phyloP scores from a whole-genome alignment of 2,797 vertebrate genomes.

The Oryzias dopingdopingensis region DNA sequence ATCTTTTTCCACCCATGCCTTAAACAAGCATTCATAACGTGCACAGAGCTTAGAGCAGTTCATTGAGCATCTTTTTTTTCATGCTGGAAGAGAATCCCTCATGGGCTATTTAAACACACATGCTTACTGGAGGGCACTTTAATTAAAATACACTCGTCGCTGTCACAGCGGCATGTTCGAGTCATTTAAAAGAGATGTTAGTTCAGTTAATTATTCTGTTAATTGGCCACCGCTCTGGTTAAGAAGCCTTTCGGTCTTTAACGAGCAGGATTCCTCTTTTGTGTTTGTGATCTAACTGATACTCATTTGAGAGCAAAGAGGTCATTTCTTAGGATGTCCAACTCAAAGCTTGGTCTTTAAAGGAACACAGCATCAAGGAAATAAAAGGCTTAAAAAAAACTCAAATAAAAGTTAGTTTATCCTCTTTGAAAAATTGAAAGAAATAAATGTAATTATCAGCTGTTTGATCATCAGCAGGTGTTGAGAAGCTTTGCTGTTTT shows the following conservation, averaged over 20 bases:
- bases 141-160: slow-evolving; percentile 70
- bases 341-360: too few relatives aligned
- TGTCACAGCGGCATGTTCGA: slow-evolving; percentile 61
- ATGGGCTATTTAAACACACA: slow-evolving; percentile 56
- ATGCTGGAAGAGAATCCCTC: slow-evolving; percentile 46
- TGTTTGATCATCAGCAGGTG: too few relatives aligned
- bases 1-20: slow-evolving; percentile 6
- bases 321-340: neutral
- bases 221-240: slow-evolving; percentile 60
- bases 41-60: slow-evolving; percentile 32
- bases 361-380: too few relatives aligned
- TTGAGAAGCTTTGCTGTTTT: too few relatives aligned
- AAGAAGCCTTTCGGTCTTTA: slow-evolving; percentile 34
- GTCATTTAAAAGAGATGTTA: slow-evolving; percentile 67
- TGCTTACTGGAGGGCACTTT: slow-evolving; percentile 68
- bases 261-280: slow-evolving; percentile 27
- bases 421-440: too few relatives aligned
- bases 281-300: slow-evolving; percentile 34
- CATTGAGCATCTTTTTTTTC: slow-evolving; percentile 57
- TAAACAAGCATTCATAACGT: slow-evolving; percentile 41
- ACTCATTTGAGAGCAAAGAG: neutral
- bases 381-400: too few relatives aligned
- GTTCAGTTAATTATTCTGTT: slow-evolving; percentile 74
- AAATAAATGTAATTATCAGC: too few relatives aligned
- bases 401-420: too few relatives aligned